These are phyloP conservation scores for Solea solea DNA, from an alignment of 2,113 vertebrate species.

Conservation along the genomic window DNA sequence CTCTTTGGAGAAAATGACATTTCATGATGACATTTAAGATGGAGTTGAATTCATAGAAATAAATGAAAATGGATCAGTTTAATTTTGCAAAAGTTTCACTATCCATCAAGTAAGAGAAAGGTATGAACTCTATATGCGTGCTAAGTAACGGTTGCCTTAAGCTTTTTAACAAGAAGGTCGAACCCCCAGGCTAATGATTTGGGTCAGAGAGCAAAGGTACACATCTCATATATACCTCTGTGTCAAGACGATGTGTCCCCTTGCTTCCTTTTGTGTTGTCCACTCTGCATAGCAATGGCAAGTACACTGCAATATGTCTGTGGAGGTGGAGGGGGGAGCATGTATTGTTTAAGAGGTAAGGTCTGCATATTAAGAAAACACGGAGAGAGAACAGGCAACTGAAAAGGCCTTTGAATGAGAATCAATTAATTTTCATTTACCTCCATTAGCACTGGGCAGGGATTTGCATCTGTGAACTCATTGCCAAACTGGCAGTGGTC, in stretches of 20 bases:
- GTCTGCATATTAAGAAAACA: constrained; percentile 78
- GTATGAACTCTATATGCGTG: background rate
- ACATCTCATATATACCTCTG: constrained; percentile 65
- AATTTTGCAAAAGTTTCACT: no score
- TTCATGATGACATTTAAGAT: no score
- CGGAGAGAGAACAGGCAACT: constrained; percentile 69
- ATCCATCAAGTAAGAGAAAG: background rate
- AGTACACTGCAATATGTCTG: constrained; percentile 75
- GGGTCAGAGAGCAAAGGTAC: constrained; percentile 54
- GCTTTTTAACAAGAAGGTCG: constrained; percentile 26
- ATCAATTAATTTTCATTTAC: constrained; percentile 87
- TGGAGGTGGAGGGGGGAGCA: constrained; percentile 56
- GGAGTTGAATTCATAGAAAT: no score
- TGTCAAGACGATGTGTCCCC: constrained; percentile 54
- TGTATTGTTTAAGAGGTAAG: constrained; percentile 72
- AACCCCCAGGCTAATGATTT: constrained; percentile 16
- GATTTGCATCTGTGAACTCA: constrained; percentile 84
- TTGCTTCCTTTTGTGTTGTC: constrained; percentile 62
- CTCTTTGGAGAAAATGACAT: no score
- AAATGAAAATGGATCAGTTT: no score
- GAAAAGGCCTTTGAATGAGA: constrained; percentile 78
- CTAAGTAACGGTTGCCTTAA: constrained; percentile 10
- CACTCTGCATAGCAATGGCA: constrained; percentile 71
- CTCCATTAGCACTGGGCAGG: constrained; percentile 75
- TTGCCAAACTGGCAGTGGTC: constrained; percentile 78